Evolutionary conservation across 2,113 vertebrate genomes (phyloP).

Genomic region (Podarcis muralis): DNA sequence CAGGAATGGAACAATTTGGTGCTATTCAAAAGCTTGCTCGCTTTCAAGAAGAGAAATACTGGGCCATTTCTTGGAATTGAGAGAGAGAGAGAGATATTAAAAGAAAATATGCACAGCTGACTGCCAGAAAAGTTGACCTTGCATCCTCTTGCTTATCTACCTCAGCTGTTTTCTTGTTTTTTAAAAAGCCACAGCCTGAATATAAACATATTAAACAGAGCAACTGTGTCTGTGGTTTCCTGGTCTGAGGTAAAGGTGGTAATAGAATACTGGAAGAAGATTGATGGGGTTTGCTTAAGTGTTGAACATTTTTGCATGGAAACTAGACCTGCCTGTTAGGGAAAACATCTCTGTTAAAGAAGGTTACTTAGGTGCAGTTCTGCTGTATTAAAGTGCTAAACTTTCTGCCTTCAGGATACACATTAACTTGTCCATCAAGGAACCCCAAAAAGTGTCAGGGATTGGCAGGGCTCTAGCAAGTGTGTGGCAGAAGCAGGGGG

Average conservation of each 20-base stretch:
- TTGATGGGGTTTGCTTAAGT: too few relatives aligned
- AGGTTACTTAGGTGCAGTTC: background rate
- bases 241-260: too few relatives aligned
- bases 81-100: background rate
- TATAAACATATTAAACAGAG: background rate
- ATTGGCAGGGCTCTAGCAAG: too few relatives aligned
- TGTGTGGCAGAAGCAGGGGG: too few relatives aligned
- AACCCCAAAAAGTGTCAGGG: too few relatives aligned
- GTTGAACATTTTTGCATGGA: background rate
- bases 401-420: background rate
- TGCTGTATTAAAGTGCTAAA: background rate
- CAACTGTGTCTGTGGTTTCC: background rate
- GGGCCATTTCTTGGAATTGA: slow-evolving; percentile 1
- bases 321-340: background rate
- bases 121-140: background rate
- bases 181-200: background rate
- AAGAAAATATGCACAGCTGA: background rate
- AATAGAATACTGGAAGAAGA: background rate
- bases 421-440: background rate
- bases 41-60: background rate
- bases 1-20: background rate
- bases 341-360: background rate
- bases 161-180: background rate
- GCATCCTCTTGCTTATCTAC: background rate
- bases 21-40: background rate